phyloP scores from a whole-genome alignment of 2,113 vertebrate genomes.

The Lichenostomus cassidix region DNA sequence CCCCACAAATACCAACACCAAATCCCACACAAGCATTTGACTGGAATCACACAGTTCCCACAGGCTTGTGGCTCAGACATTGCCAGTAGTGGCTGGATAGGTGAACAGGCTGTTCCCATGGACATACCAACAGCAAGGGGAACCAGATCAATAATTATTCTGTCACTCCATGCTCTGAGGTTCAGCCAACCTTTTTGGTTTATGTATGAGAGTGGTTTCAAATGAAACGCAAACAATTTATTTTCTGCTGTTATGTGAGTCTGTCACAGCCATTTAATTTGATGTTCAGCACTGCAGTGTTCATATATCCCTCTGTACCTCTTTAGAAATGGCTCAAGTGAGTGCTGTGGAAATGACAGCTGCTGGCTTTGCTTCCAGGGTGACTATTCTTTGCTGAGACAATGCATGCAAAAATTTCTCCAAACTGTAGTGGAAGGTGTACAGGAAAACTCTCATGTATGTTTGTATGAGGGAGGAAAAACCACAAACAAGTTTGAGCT shows the following conservation, averaged over 20 bases:
- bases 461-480: not conserved
- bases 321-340: not conserved
- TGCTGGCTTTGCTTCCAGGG: not conserved
- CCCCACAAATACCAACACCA: not conserved
- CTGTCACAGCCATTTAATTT: not conserved
- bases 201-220: not conserved
- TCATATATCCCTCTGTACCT: not conserved
- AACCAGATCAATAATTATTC: not conserved
- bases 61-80: not conserved
- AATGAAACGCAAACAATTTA: not conserved
- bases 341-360: not conserved
- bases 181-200: not conserved
- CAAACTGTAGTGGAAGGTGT: not conserved
- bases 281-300: not conserved
- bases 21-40: not conserved
- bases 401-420: not conserved
- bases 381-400: not conserved
- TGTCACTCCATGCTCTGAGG: not conserved
- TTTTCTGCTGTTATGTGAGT: not conserved
- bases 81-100: not conserved
- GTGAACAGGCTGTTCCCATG: not conserved
- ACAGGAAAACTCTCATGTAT: not conserved
- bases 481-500: not conserved
- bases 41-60: not conserved
- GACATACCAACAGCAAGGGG: not conserved